Evolutionary conservation across 2,797 vertebrate species (phyloP), one percentile per base, ranked within the genome.

Genomic region (Hypotaenidia philippensis): DNA sequence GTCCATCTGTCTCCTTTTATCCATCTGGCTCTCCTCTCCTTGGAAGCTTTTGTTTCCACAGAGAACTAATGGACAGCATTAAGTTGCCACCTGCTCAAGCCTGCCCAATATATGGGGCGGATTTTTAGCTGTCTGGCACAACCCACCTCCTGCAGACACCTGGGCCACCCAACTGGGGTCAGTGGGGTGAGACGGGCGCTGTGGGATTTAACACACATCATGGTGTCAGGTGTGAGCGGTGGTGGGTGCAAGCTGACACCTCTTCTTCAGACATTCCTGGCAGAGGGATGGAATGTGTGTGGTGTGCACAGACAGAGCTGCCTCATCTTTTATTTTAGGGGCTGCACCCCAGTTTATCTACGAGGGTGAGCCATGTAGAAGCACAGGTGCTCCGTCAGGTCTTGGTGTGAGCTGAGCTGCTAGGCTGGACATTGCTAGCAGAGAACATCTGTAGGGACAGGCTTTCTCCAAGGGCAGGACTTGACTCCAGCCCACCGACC

Each of bases 1-100:
- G 70, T 90, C 91, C 87, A 91, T 95, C 95, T 96, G 94, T 84
- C 94, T 94, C 80, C 63, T 76, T 88, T 95, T 86, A 90, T 88
- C 95, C 93, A 82, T 93, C 93, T 94, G 95, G 74, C 85, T 76
- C 83, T 75, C 50, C 68, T 91, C 49, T 45, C 45, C 44, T 86
- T 49, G 41, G 47, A 77, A 93, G 87, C 89, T 94, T 96, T 88
- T 95, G 83, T 96, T 94, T 94, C 85, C 70, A 87, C 40, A 10
- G 52, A 77, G 45, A 79, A 53, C 77, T 94, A 93, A 94, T 63
- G 80, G 88, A 23, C 56, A 89, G 91, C 53, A 76, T 95, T 93
- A 96, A 79, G 22, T 74, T 90, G 64, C 87, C 92, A 95, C 92
- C 94, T 95, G 96, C 90, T 96, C 77, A 31, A 86, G 52, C 71